Conservation (phyloP, 1,140 invertebrate genomes). For the Drosophila parabipectinata region DNA sequence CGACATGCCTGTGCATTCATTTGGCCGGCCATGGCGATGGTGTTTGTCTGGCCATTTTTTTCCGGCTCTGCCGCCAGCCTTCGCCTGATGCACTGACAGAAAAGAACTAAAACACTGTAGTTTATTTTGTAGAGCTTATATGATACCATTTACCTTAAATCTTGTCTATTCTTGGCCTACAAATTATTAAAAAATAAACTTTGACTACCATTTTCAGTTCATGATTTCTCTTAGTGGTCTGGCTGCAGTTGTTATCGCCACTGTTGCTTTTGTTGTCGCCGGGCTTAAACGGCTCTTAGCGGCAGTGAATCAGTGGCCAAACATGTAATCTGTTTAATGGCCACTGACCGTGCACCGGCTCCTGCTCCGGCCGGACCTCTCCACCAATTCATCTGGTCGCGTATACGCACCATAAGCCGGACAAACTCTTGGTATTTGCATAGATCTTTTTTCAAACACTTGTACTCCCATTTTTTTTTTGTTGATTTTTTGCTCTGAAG, state of each 20-base stretch:
- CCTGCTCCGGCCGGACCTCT: neutral
- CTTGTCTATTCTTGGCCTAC: no score
- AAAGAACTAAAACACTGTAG: neutral
- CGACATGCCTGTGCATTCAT: conserved; percentile 60
- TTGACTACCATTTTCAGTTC: no score
- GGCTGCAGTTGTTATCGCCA: conserved; percentile 54
- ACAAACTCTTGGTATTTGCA: conserved; percentile 37
- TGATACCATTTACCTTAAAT: neutral
- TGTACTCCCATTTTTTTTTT: conserved; percentile 11
- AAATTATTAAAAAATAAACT: no score
- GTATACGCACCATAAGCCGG: conserved; percentile 34
- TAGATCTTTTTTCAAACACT: conserved; percentile 32
- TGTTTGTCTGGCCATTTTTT: conserved; percentile 54
- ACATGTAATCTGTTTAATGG: conserved; percentile 76
- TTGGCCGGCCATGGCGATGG: conserved; percentile 42
- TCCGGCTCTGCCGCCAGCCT: conserved; percentile 15
- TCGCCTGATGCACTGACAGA: conserved; percentile 8
- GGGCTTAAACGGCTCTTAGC: conserved; percentile 71
- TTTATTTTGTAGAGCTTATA: no score
- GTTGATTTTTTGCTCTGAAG: conserved; percentile 8
- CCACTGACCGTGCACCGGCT: conserved; percentile 37
- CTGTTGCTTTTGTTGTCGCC: conserved; percentile 46
- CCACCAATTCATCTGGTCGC: conserved; percentile 16
- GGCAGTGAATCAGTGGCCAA: conserved; percentile 63
- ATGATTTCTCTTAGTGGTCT: conserved; percentile 16